Percentiles rank a stretch among this genome's conserved stretches.
Evolutionary conservation across 2,797 vertebrate species (phyloP).

Genomic region (Cirrhinus mrigala): DNA sequence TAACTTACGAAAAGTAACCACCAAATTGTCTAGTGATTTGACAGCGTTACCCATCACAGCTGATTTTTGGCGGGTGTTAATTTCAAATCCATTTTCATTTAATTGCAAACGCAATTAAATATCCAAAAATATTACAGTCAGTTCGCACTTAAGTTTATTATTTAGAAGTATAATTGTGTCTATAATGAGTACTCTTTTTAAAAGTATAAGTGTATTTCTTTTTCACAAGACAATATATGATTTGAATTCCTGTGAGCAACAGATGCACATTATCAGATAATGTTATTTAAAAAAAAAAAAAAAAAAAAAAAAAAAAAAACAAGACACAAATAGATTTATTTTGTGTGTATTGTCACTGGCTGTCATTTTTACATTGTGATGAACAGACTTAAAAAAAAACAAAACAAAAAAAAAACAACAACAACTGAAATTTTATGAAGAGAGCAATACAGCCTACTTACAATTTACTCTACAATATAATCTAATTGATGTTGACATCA

Average conservation of each 20-base stretch:
- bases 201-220: neutral
- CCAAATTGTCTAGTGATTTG: too few species aligned
- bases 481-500: conserved; percentile 59
- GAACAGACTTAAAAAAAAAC: conserved; percentile 44
- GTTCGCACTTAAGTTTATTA: neutral
- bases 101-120: neutral
- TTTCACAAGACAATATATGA: neutral
- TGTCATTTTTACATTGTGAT: conserved; percentile 48
- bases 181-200: too few species aligned
- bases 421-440: conserved; percentile 13
- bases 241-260: neutral
- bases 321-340: neutral
- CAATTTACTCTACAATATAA: conserved; percentile 49
- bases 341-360: conserved; percentile 53
- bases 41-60: too few species aligned
- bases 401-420: conserved; percentile 7
- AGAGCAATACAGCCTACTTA: conserved; percentile 50
- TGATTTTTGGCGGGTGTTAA: too few species aligned
- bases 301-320: neutral
- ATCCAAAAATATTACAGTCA: neutral
- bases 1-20: too few species aligned
- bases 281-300: neutral
- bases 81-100: neutral
- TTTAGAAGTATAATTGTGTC: neutral
- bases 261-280: neutral